These are phyloP conservation scores for Caenorhabditis becei DNA, from an alignment of 2,888 invertebrate genomes.

Conservation along the genomic window DNA sequence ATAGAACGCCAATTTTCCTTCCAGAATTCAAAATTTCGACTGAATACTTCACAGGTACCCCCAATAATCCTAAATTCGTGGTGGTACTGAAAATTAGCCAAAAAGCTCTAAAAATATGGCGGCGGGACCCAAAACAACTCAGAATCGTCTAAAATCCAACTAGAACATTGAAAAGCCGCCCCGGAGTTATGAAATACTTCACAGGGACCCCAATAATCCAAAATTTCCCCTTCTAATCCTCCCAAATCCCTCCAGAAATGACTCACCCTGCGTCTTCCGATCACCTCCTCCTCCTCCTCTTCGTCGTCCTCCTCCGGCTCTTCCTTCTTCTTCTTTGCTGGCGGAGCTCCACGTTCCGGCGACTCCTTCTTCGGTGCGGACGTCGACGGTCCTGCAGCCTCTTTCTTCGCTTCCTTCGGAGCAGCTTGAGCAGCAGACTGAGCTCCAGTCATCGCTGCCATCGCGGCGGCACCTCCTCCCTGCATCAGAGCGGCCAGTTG, in stretches of 20 bases:
- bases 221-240: too few species aligned
- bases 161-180: too few species aligned
- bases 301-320: conserved; percentile 23
- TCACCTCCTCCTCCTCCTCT: conserved; percentile 46
- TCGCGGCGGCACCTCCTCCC: neutral
- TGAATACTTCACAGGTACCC: too few species aligned
- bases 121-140: too few species aligned
- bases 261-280: conserved; percentile 33
- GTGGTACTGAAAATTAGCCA: too few species aligned
- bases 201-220: too few species aligned
- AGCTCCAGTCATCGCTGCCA: neutral
- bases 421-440: neutral
- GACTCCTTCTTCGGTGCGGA: neutral
- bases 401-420: conserved; percentile 5
- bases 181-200: too few species aligned
- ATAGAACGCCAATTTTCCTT: neutral
- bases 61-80: neutral
- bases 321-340: conserved; percentile 28
- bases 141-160: too few species aligned
- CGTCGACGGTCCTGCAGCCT: neutral
- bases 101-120: too few species aligned
- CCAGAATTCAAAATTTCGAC: too few species aligned
- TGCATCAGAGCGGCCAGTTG: conserved; percentile 3
- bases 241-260: too few species aligned
- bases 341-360: conserved; percentile 1